Percentiles rank a stretch among this genome's conserved stretches.
phyloP scores from a whole-genome alignment of 2,888 invertebrate genomes.

The Plebejus argus region DNA sequence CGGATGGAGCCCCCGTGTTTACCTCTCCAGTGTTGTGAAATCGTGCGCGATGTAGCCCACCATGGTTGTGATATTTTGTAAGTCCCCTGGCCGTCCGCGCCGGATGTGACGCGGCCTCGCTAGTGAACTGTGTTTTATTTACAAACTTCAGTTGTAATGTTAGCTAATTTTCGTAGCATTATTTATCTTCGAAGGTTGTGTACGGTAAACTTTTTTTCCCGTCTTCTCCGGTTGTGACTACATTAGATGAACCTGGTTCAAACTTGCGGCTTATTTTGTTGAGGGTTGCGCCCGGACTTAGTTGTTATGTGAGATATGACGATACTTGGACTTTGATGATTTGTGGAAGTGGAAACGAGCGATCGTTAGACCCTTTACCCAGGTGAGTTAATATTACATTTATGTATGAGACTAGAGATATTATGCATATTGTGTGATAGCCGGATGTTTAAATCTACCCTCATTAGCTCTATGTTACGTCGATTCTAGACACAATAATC shows the following conservation, averaged over 20 bases:
- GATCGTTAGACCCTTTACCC: neutral
- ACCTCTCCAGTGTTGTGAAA: constrained; percentile 79
- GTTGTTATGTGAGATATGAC: constrained; percentile 56
- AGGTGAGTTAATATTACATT: constrained; percentile 15
- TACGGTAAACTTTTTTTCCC: constrained; percentile 44
- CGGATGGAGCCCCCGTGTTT: constrained; percentile 66
- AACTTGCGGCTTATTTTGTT: constrained; percentile 61
- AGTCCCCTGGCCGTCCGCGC: constrained; percentile 45
- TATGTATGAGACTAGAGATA: neutral
- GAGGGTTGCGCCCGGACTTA: constrained; percentile 53
- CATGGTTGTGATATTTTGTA: constrained; percentile 70
- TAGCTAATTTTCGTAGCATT: constrained; percentile 46
- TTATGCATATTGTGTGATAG: neutral
- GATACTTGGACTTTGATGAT: constrained; percentile 52
- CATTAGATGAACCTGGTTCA: constrained; percentile 62
- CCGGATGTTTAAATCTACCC: neutral
- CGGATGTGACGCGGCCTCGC: constrained; percentile 63
- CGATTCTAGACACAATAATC: too few relatives aligned
- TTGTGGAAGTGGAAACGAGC: constrained; percentile 39
- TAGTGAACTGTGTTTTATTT: constrained; percentile 66
- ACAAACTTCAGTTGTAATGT: constrained; percentile 55
- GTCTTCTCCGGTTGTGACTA: constrained; percentile 72
- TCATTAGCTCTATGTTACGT: neutral
- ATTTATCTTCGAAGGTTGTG: constrained; percentile 54
- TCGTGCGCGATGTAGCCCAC: constrained; percentile 32